phyloP scores from a whole-genome alignment of 2,113 vertebrate genomes.

The Gila orcuttii region DNA sequence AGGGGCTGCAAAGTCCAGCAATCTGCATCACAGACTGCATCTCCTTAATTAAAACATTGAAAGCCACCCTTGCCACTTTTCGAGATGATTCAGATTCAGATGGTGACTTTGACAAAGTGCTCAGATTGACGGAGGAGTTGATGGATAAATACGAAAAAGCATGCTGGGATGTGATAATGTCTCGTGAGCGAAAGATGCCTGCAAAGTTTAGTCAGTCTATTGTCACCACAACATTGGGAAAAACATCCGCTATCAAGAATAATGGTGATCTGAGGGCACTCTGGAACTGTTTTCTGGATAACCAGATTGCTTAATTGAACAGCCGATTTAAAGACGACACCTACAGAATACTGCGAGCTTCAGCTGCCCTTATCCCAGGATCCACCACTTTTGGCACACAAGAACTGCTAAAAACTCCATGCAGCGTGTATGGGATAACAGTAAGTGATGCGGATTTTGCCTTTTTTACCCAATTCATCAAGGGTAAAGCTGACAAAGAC shows the following conservation, averaged over 20 bases:
- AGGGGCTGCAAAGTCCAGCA: too few relatives aligned
- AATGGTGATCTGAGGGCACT: too few relatives aligned
- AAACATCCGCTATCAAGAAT: too few relatives aligned
- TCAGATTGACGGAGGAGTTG: too few relatives aligned
- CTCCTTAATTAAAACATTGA: slow-evolving; percentile 37
- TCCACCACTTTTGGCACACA: slow-evolving; percentile 17
- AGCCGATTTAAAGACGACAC: neutral
- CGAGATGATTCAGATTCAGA: slow-evolving; percentile 2
- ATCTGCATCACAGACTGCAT: slow-evolving; percentile 26
- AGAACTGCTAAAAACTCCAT: neutral
- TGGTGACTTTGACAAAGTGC: slow-evolving; percentile 17
- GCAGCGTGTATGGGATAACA: neutral
- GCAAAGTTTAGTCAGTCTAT: slow-evolving; percentile 5
- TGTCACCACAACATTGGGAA: too few relatives aligned
- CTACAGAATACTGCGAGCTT: slow-evolving; percentile 26
- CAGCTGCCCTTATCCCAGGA: slow-evolving; percentile 20
- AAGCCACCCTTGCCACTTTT: slow-evolving; percentile 21
- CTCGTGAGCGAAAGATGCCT: slow-evolving; percentile 30
- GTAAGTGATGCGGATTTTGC: neutral
- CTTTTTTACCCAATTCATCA: too few relatives aligned
- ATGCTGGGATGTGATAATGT: slow-evolving; percentile 25
- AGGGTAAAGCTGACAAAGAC: too few relatives aligned
- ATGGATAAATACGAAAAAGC: slow-evolving; percentile 38
- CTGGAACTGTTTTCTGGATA: too few relatives aligned
- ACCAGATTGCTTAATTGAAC: too few relatives aligned